Conservation (phyloP, 2,888 invertebrate genomes). For the Priapulus caudatus region DNA sequence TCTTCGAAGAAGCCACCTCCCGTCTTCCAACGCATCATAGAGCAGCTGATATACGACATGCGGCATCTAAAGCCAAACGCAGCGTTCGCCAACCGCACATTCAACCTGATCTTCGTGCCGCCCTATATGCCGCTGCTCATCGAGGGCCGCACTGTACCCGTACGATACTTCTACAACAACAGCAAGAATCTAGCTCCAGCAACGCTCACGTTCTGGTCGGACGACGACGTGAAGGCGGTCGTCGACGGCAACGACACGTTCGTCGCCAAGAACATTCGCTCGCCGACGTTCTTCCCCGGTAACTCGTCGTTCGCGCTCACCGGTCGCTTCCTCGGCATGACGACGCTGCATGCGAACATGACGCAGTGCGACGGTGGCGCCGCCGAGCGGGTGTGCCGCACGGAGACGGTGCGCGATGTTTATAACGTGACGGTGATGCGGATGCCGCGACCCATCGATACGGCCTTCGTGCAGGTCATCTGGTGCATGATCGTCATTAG, state of each 20-base stretch:
- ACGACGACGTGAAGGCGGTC: background rate
- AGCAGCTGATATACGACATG: too few relatives aligned
- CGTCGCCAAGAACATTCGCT: background rate
- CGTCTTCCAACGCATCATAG: too few relatives aligned
- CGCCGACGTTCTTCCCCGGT: background rate
- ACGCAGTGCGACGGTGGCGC: background rate
- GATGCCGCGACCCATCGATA: constrained; percentile 10
- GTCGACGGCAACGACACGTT: constrained; percentile 1
- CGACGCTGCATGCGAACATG: background rate
- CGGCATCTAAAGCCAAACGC: too few relatives aligned
- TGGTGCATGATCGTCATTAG: constrained; percentile 33
- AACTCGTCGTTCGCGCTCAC: background rate
- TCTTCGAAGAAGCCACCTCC: too few relatives aligned
- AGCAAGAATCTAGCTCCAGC: background rate
- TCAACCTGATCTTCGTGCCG: background rate
- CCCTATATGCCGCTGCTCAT: background rate
- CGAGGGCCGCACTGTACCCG: background rate
- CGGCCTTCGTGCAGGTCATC: constrained; percentile 32
- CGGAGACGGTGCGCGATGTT: background rate
- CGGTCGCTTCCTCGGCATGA: background rate
- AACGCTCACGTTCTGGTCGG: background rate
- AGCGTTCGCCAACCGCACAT: background rate
- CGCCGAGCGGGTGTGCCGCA: background rate
- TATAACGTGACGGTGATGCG: background rate
- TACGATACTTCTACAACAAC: background rate